phyloP scores from a whole-genome alignment of 2,113 vertebrate genomes.

The Donacobius atricapilla region DNA sequence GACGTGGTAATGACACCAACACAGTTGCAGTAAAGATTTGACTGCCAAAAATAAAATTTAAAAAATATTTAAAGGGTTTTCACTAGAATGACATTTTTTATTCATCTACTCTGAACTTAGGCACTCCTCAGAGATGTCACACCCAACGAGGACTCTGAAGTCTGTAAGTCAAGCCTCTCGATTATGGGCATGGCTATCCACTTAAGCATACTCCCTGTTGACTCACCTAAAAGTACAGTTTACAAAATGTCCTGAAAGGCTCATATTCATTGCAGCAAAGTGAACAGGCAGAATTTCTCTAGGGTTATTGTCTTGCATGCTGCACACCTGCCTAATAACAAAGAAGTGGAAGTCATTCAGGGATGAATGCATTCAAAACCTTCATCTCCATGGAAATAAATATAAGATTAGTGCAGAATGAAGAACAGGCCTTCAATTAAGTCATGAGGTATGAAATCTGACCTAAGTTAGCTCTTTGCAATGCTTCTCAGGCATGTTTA shows the following conservation, averaged over 20 bases:
- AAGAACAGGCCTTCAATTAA: slow-evolving; percentile 15
- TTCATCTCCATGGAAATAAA: background rate
- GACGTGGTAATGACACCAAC: background rate
- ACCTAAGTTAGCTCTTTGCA: background rate
- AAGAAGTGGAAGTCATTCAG: slow-evolving; percentile 9
- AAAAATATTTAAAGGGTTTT: background rate
- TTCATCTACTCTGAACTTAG: background rate
- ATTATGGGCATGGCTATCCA: background rate
- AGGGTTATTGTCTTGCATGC: background rate
- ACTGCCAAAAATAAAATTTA: background rate
- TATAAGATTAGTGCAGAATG: background rate
- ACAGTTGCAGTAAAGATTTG: background rate
- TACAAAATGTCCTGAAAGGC: background rate
- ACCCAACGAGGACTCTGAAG: background rate
- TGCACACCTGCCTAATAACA: background rate
- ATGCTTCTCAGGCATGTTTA: background rate
- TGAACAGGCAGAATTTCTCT: background rate
- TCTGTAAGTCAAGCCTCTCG: background rate
- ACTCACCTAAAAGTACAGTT: slow-evolving; percentile 37
- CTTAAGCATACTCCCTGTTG: slow-evolving; percentile 45
- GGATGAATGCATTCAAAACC: background rate
- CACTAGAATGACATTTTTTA: background rate
- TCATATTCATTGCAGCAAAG: background rate
- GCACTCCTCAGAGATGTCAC: background rate
- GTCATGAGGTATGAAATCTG: background rate